These are phyloP conservation scores for Dromococcyx pavoninus DNA, from an alignment of 2,797 vertebrate species.

Conservation along the genomic window DNA sequence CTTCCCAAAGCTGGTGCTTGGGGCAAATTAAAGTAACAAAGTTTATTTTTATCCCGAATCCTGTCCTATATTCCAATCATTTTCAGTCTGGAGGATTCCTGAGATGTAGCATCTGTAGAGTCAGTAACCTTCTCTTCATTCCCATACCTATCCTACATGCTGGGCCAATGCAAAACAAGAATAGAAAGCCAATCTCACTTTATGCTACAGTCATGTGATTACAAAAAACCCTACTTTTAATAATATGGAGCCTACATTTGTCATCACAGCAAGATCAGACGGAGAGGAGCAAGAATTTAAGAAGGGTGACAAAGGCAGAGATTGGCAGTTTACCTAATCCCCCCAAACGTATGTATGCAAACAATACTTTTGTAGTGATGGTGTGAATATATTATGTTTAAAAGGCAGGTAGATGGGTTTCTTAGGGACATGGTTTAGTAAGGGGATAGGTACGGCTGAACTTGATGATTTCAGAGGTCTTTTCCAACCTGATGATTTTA, in stretches of 20 bases:
- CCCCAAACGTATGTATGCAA: neutral
- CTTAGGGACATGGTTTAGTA: no score
- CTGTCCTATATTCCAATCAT: neutral
- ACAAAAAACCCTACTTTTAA: neutral
- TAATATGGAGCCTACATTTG: neutral
- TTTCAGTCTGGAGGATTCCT: neutral
- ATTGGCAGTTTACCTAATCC: fast-evolving
- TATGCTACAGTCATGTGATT: no score
- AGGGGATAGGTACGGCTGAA: no score
- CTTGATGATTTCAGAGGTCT: no score
- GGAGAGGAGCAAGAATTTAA: neutral
- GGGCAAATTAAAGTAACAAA: neutral
- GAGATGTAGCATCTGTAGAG: neutral
- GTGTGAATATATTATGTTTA: neutral
- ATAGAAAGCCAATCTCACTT: neutral
- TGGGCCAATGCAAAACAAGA: neutral
- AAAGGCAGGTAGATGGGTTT: no score
- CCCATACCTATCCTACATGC: neutral
- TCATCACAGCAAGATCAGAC: neutral
- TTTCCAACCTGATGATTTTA: no score
- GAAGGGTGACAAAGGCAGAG: neutral
- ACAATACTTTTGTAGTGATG: neutral
- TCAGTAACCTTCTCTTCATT: neutral
- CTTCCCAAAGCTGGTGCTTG: neutral
- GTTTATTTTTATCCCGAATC: neutral